Evolutionary conservation across 2,797 vertebrate species (phyloP).

Genomic region (Notolabrus celidotus): DNA sequence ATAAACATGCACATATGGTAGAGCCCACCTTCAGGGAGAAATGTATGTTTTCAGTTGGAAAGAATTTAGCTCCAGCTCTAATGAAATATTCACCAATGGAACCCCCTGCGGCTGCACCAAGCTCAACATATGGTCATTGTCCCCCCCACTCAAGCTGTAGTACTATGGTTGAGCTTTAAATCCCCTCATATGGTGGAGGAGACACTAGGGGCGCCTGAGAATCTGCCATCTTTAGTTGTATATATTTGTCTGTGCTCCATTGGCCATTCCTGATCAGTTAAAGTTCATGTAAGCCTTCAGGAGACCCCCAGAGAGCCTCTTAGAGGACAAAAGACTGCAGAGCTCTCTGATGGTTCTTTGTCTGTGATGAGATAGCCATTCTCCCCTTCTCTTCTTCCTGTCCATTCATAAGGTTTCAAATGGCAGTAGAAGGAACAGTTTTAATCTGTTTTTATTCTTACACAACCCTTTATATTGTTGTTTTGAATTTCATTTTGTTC

Average conservation of each 20-base stretch:
- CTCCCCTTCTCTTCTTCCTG: constrained; percentile 12
- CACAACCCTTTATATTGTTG: constrained; percentile 22
- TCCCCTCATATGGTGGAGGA: constrained; percentile 37
- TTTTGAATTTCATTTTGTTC: constrained; percentile 43
- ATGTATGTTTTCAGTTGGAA: constrained; percentile 79
- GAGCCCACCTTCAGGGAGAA: constrained; percentile 70
- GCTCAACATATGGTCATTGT: constrained; percentile 82
- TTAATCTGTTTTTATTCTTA: constrained; percentile 52
- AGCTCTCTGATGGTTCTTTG: constrained; percentile 48
- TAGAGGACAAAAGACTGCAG: constrained; percentile 46
- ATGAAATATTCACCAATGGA: constrained; percentile 80
- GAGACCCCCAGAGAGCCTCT: constrained; percentile 34
- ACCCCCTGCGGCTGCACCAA: constrained; percentile 66
- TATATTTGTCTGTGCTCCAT: constrained; percentile 43
- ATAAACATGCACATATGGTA: constrained; percentile 81
- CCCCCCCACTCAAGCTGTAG: constrained; percentile 42
- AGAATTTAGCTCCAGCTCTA: constrained; percentile 75
- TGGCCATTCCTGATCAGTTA: constrained; percentile 49
- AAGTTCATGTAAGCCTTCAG: constrained; percentile 44
- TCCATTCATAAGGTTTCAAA: constrained; percentile 49
- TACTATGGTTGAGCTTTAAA: constrained; percentile 47
- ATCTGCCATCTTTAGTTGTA: constrained; percentile 38
- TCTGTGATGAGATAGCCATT: constrained; percentile 56
- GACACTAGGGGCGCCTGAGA: constrained; percentile 36
- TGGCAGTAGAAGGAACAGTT: constrained; percentile 30